These are phyloP conservation scores for Oncorhynchus keta DNA, from an alignment of 2,113 vertebrate genomes.

Conservation along the genomic window DNA sequence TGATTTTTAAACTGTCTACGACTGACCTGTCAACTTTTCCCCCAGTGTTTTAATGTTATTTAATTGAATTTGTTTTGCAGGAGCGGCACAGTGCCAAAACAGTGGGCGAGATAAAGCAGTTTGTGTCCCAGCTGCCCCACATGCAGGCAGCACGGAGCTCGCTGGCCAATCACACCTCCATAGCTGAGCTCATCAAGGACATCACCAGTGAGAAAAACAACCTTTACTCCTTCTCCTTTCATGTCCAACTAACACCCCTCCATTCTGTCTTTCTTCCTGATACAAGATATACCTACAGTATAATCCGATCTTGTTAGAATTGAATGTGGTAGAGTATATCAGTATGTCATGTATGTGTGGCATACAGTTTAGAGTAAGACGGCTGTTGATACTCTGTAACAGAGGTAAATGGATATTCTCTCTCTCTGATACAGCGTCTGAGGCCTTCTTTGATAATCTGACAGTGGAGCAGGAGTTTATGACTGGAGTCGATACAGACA, in stretches of 20 bases:
- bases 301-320: neutral
- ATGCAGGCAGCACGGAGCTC: constrained; percentile 96
- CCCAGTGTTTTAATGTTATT: neutral
- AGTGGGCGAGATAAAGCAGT: constrained; percentile 97
- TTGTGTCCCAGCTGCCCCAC: constrained; percentile 95
- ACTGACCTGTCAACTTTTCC: neutral
- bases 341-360: neutral
- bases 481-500: constrained; percentile 97
- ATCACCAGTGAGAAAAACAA: constrained; percentile 85
- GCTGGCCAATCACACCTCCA: constrained; percentile 94
- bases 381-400: neutral
- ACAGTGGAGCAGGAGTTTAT: constrained; percentile 99
- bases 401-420: constrained; percentile 5
- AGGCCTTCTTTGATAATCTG: constrained; percentile 96
- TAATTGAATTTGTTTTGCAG: constrained; percentile 63
- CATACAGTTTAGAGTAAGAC: neutral
- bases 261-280: neutral
- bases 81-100: constrained; percentile 96
- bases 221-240: neutral
- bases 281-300: neutral
- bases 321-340: neutral
- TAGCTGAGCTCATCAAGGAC: constrained; percentile 96
- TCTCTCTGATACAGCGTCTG: constrained; percentile 84
- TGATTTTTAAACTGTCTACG: neutral
- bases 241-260: neutral